Percentiles rank a stretch among this genome's conserved stretches.
phyloP scores from a whole-genome alignment of 1,140 invertebrate genomes.

The Elysia chlorotica region DNA sequence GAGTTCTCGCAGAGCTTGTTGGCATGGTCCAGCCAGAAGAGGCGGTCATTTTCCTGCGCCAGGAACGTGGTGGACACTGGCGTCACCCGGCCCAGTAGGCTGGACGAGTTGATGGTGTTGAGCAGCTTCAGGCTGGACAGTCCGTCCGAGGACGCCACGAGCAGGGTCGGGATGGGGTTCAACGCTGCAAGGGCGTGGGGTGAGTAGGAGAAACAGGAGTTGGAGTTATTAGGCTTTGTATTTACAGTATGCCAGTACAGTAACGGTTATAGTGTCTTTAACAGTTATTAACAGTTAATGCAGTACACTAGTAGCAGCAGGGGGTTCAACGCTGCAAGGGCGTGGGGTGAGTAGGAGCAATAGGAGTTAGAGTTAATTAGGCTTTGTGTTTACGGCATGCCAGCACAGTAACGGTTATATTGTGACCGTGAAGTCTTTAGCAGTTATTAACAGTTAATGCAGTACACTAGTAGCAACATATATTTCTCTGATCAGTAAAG shows the following conservation, averaged over 20 bases:
- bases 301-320: neutral
- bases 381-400: too few relatives aligned
- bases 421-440: too few relatives aligned
- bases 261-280: too few relatives aligned
- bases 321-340: neutral
- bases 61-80: constrained; percentile 54
- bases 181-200: constrained; percentile 65
- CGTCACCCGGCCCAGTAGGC: constrained; percentile 33
- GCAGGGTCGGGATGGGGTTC: constrained; percentile 76
- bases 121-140: constrained; percentile 41
- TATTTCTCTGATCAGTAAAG: too few relatives aligned
- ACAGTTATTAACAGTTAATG: neutral
- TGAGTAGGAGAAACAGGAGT: too few relatives aligned
- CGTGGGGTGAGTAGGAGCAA: neutral
- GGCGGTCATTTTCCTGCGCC: constrained; percentile 68
- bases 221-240: too few relatives aligned
- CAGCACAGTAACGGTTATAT: too few relatives aligned
- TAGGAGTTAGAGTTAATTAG: too few relatives aligned
- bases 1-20: constrained; percentile 25
- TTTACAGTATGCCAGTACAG: too few relatives aligned
- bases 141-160: constrained; percentile 69
- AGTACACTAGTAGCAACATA: too few relatives aligned
- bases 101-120: constrained; percentile 42
- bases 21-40: constrained; percentile 80
- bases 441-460: too few relatives aligned